A percentile compares a stretch with the other conserved stretches of the same genome.
These are phyloP conservation scores for Xenopus laevis DNA, from an alignment of 2,113 vertebrate genomes.

Conservation along the genomic window DNA sequence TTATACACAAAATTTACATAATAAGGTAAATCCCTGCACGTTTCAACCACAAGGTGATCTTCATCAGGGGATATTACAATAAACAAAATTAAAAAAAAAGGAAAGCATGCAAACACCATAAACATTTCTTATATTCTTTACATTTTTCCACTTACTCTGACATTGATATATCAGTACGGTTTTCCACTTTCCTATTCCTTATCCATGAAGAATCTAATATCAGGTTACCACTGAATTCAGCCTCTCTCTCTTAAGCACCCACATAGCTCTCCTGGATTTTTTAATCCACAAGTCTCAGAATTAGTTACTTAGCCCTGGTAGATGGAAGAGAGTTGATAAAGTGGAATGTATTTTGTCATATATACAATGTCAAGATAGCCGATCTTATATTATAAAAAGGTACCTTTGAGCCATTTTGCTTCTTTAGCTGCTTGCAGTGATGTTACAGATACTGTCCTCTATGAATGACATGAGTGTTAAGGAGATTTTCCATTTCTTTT, in stretches of 20 bases:
- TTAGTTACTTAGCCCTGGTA: constrained; percentile 22
- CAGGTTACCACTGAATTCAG: background rate
- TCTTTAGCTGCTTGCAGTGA: constrained; percentile 27
- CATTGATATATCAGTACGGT: too few species aligned
- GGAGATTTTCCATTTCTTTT: constrained; percentile 29
- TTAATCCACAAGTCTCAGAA: constrained; percentile 25
- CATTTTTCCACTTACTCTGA: too few species aligned
- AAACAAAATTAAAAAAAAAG: too few species aligned
- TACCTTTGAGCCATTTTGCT: background rate
- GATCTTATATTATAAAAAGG: constrained; percentile 30
- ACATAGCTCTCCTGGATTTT: constrained; percentile 10
- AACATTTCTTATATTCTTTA: too few species aligned
- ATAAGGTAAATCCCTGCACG: too few species aligned
- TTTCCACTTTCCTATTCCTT: too few species aligned
- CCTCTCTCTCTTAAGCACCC: constrained; percentile 3
- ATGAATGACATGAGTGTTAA: constrained; percentile 39
- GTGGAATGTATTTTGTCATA: constrained; percentile 34
- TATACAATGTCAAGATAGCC: constrained; percentile 38
- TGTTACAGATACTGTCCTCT: constrained; percentile 38
- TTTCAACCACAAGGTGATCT: too few species aligned
- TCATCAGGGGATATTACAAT: too few species aligned
- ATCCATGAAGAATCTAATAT: too few species aligned
- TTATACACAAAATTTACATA: too few species aligned
- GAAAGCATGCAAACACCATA: too few species aligned
- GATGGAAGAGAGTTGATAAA: constrained; percentile 34